Percentiles rank a stretch among this genome's conserved stretches.
Evolutionary conservation across 2,888 invertebrate species (phyloP).

Genomic region (Hymenopus coronatus): DNA sequence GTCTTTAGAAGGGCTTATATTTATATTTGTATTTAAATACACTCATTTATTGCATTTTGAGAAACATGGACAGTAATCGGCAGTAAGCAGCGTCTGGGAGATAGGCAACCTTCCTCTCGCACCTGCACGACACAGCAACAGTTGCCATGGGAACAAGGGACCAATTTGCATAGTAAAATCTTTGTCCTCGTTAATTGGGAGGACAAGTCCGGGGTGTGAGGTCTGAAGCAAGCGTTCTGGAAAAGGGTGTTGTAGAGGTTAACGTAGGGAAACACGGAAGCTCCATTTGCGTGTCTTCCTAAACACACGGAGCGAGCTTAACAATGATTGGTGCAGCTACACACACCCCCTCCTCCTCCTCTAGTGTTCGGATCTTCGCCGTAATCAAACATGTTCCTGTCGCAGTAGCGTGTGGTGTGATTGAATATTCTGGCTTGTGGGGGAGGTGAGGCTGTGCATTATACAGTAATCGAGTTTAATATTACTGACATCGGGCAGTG

Average conservation of each 20-base stretch:
- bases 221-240: not conserved
- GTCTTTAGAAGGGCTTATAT: too few relatives aligned
- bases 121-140: constrained; percentile 39
- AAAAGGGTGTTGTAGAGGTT: constrained; percentile 6
- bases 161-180: constrained; percentile 45
- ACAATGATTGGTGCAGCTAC: constrained; percentile 11
- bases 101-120: constrained; percentile 36
- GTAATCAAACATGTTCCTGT: constrained; percentile 15
- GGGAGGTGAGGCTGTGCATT: not conserved
- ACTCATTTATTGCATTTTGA: not conserved
- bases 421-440: constrained; percentile 16
- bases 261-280: constrained; percentile 27
- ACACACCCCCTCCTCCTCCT: not conserved
- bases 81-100: constrained; percentile 38
- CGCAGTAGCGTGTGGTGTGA: not conserved
- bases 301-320: constrained; percentile 8
- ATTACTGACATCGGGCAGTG: not conserved
- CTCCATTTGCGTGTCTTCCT: constrained; percentile 26
- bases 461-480: constrained; percentile 18
- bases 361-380: not conserved
- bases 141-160: constrained; percentile 42
- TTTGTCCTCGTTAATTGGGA: constrained; percentile 43
- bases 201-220: constrained; percentile 4
- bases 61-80: constrained; percentile 24
- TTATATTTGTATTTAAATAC: too few relatives aligned